A percentile compares a stretch with the other conserved stretches of the same genome.
phyloP scores from a whole-genome alignment of 2,113 vertebrate genomes.

The Psilopogon haemacephalus region DNA sequence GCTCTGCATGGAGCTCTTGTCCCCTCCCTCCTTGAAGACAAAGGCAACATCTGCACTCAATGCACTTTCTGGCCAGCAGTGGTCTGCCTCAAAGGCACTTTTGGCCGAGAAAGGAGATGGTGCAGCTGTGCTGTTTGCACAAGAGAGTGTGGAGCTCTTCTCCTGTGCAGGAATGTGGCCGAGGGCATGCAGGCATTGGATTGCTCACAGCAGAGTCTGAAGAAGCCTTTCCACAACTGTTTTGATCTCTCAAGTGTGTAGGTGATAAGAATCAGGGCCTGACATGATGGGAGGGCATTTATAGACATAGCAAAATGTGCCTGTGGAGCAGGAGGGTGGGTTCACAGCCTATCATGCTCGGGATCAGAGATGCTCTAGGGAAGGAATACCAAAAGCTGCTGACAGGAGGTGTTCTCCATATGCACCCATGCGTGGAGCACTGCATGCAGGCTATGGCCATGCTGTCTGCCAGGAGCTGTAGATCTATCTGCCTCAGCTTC shows the following conservation, averaged over 20 bases:
- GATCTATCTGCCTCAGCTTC: neutral
- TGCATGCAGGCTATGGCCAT: rapidly evolving
- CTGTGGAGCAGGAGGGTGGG: neutral
- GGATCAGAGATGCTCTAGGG: neutral
- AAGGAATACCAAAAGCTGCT: neutral
- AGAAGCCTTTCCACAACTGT: neutral
- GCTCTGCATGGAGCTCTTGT: rapidly evolving
- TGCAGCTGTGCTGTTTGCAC: neutral
- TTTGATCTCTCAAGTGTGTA: conserved; percentile 49
- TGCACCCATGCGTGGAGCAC: rapidly evolving
- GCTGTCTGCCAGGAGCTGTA: neutral
- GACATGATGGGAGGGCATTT: neutral
- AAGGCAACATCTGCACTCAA: neutral
- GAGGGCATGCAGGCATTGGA: rapidly evolving
- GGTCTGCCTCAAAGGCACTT: neutral
- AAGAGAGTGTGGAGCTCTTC: neutral
- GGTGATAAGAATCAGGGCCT: conserved; percentile 23
- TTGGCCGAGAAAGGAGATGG: neutral
- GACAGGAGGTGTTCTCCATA: neutral
- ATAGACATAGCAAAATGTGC: neutral
- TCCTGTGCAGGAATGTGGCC: neutral
- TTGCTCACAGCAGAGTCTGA: neutral
- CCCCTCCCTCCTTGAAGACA: neutral
- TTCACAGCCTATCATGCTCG: rapidly evolving
- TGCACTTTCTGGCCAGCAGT: neutral